Evolutionary conservation across 2,797 vertebrate genomes (phyloP).

Genomic region (Clarias pachynema): DNA sequence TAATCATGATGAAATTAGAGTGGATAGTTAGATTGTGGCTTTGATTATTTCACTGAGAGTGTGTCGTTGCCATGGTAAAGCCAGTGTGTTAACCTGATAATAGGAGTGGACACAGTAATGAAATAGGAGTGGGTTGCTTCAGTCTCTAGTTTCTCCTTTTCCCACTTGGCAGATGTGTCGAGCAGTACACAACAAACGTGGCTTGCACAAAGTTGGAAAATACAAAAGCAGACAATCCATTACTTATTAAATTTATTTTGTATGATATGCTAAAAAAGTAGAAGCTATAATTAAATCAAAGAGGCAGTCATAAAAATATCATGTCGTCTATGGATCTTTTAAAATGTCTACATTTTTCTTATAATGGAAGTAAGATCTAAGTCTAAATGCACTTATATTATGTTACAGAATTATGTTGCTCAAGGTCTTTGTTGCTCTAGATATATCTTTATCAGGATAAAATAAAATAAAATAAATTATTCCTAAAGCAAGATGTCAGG

Average conservation of each 20-base stretch:
- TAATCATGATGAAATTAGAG: slow-evolving; percentile 56
- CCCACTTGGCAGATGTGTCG: slow-evolving; percentile 24
- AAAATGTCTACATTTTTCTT: not conserved
- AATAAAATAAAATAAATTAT: not conserved
- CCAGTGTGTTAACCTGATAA: slow-evolving; percentile 42
- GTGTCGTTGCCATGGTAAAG: slow-evolving; percentile 56
- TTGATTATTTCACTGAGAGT: slow-evolving; percentile 36
- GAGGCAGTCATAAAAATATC: not conserved
- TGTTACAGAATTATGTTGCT: not conserved
- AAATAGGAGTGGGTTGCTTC: slow-evolving; percentile 49
- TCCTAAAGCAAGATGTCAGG: not conserved
- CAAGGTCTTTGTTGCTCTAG: not conserved
- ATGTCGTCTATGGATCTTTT: not conserved
- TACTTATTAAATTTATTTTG: not conserved
- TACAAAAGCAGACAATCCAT: slow-evolving; percentile 21
- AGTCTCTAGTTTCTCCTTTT: slow-evolving; percentile 28
- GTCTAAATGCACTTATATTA: not conserved
- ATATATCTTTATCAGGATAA: slow-evolving; percentile 2
- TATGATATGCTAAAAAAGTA: not conserved
- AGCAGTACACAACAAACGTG: slow-evolving; percentile 15
- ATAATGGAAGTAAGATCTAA: not conserved
- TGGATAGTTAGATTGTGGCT: slow-evolving; percentile 49
- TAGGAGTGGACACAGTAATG: slow-evolving; percentile 27
- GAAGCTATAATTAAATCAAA: not conserved
- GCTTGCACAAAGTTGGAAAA: not conserved